Evolutionary conservation across 2,888 invertebrate genomes (phyloP).

Genomic region (Opisthograptis luteolata): DNA sequence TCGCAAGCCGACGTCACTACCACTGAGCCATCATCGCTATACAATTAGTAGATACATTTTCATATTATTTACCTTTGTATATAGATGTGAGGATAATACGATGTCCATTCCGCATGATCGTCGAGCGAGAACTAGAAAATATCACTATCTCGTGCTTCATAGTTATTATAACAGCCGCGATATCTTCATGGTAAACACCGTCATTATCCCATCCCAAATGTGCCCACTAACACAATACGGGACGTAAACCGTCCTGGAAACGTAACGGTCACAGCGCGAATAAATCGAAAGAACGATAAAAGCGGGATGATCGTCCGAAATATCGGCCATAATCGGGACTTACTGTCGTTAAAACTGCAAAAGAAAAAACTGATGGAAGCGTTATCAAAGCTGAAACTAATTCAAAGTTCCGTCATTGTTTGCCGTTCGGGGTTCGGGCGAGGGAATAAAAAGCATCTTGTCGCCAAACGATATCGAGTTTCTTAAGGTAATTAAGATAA

Average conservation of each 20-base stretch:
- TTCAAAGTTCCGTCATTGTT: slow-evolving; percentile 79
- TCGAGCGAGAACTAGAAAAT: slow-evolving; percentile 4
- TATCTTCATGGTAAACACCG: slow-evolving; percentile 32
- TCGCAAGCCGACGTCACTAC: too few species aligned
- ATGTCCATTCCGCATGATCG: slow-evolving; percentile 3
- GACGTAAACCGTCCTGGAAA: slow-evolving; percentile 37
- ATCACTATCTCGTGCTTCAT: slow-evolving; percentile 12
- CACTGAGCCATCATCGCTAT: too few species aligned
- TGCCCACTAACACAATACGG: slow-evolving; percentile 41
- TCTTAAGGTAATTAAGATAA: slow-evolving; percentile 82
- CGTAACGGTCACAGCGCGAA: slow-evolving; percentile 48
- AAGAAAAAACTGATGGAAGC: slow-evolving; percentile 50
- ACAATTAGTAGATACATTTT: too few species aligned
- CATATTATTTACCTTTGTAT: too few species aligned
- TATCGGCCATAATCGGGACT: slow-evolving; percentile 60
- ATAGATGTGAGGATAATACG: too few species aligned
- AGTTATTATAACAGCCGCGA: slow-evolving; percentile 23
- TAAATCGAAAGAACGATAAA: slow-evolving; percentile 57
- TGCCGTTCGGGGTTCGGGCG: slow-evolving; percentile 63
- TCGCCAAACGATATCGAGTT: slow-evolving; percentile 81
- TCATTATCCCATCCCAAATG: slow-evolving; percentile 34
- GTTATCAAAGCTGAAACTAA: slow-evolving; percentile 78
- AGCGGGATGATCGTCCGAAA: slow-evolving; percentile 57
- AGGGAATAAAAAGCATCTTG: slow-evolving; percentile 79
- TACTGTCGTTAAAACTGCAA: slow-evolving; percentile 58